phyloP scores from a whole-genome alignment of 2,888 invertebrate species.

The Athetis lepigone region DNA sequence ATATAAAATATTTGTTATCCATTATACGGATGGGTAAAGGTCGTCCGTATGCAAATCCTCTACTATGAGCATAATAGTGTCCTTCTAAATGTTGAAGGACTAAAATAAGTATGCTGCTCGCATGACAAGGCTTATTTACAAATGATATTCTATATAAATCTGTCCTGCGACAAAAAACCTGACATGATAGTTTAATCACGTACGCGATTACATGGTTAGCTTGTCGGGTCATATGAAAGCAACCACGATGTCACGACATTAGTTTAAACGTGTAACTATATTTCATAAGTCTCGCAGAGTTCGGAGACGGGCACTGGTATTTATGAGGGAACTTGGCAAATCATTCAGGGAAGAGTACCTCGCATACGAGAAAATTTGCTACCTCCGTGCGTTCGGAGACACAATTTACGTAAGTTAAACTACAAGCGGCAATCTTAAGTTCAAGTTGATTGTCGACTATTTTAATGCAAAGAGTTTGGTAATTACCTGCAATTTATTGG shows the following conservation, averaged over 20 bases:
- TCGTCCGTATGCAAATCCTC: too few relatives aligned
- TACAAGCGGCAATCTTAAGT: constrained; percentile 67
- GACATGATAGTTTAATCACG: constrained; percentile 23
- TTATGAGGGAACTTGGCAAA: constrained; percentile 60
- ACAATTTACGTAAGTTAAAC: constrained; percentile 71
- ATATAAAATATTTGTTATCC: too few relatives aligned
- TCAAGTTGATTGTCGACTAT: constrained; percentile 63
- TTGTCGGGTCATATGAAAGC: constrained; percentile 22
- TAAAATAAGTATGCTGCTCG: neutral
- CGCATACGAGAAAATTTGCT: constrained; percentile 68
- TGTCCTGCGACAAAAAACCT: neutral
- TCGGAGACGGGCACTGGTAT: constrained; percentile 28
- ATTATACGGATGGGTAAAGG: too few relatives aligned
- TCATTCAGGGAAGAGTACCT: constrained; percentile 67
- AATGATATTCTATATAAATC: neutral
- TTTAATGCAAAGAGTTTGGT: constrained; percentile 45
- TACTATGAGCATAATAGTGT: too few relatives aligned
- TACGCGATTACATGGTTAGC: constrained; percentile 28
- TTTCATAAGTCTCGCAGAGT: constrained; percentile 41
- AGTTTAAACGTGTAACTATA: constrained; percentile 41
- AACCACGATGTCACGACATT: constrained; percentile 32
- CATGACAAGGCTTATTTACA: neutral
- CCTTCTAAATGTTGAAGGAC: too few relatives aligned
- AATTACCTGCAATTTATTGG: constrained; percentile 36
- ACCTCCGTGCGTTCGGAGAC: constrained; percentile 64